These are phyloP conservation scores for Ifrita kowaldi DNA, from an alignment of 2,113 vertebrate species.

Conservation along the genomic window DNA sequence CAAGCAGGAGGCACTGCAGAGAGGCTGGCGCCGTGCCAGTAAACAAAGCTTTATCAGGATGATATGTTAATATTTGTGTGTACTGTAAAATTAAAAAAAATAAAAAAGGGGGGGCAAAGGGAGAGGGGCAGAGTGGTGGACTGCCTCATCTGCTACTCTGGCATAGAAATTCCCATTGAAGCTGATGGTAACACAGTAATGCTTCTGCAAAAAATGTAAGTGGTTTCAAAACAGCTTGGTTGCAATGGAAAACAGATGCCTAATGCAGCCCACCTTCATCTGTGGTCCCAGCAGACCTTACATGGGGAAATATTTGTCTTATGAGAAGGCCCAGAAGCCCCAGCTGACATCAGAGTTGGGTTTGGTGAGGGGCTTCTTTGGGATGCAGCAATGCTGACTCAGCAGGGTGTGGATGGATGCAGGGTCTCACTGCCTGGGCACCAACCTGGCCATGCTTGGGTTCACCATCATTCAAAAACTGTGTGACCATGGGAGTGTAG, in stretches of 20 bases:
- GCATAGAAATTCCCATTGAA: not conserved
- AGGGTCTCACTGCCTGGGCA: not conserved
- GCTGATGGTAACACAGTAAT: not conserved
- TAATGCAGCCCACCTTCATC: not conserved
- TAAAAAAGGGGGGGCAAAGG: not conserved
- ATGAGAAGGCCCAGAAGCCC: not conserved
- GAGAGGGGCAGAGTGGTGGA: not conserved
- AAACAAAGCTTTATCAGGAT: constrained; percentile 21
- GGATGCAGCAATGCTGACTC: not conserved
- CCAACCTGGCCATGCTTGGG: not conserved
- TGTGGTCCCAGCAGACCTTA: not conserved
- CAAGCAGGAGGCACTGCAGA: constrained; percentile 24
- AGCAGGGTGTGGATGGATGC: not conserved
- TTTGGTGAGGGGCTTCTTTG: not conserved
- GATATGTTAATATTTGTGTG: constrained; percentile 48
- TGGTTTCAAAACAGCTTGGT: not conserved
- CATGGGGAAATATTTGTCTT: not conserved
- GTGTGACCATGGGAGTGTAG: not conserved
- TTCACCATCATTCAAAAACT: not conserved
- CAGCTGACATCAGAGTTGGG: not conserved
- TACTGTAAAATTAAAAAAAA: not conserved
- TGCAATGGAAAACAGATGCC: not conserved
- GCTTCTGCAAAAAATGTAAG: not conserved
- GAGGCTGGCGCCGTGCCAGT: not conserved
- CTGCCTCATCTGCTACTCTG: constrained; percentile 23